Evolutionary conservation across 2,888 invertebrate genomes (phyloP), one percentile per base, ranked within the genome.

Genomic region (Hirtodrosophila alboralis): DNA sequence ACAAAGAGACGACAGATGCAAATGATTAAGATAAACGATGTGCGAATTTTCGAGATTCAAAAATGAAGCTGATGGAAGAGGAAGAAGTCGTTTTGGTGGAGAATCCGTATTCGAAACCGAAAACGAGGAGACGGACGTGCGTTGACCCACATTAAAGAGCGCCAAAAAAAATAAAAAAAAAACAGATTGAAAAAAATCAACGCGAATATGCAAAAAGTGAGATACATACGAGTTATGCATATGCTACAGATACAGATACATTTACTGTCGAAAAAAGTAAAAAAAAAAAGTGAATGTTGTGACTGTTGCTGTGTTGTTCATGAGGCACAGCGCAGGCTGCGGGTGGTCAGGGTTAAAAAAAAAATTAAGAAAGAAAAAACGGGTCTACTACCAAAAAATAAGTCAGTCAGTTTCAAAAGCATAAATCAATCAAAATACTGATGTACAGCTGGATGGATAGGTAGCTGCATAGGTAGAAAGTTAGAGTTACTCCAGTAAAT

Each of bases 11-110:
- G 34, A 58, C 79, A 67, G 75, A 62, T 65, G 77, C 69, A 75
- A 67, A 73, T 70, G 65, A 73, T 57, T 38, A 77, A 74, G 69
- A 74, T 51, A 77, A 84, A 79, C 63, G 79, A 72, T 65, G 81
- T 44, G 56, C 75, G 67, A 62, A 49, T 81, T 67, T 41, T 47
- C 49, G 18, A 18, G 18, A n/a, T n/a, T n/a, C 18, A 18, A 5
- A 52, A 30, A 47, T 30, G 33, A 27, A 30, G 7, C 9, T 13
- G 43, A 45, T 27, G 36, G 23, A 23, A 23, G 6, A 6, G 23
- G 8, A 23, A 1, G 7, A n/a, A n/a, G n/a, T n/a, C n/a, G n/a
- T n/a, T n/a, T n/a, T n/a, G n/a, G n/a, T n/a, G n/a, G n/a, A n/a
- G n/a, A n/a, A n/a, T n/a, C n/a, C n/a, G n/a, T n/a, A n/a, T n/a